Percentiles rank a stretch among this genome's conserved stretches.
These are phyloP conservation scores for Amphiprion percula DNA, from an alignment of 2,113 vertebrate species.

Conservation along the genomic window DNA sequence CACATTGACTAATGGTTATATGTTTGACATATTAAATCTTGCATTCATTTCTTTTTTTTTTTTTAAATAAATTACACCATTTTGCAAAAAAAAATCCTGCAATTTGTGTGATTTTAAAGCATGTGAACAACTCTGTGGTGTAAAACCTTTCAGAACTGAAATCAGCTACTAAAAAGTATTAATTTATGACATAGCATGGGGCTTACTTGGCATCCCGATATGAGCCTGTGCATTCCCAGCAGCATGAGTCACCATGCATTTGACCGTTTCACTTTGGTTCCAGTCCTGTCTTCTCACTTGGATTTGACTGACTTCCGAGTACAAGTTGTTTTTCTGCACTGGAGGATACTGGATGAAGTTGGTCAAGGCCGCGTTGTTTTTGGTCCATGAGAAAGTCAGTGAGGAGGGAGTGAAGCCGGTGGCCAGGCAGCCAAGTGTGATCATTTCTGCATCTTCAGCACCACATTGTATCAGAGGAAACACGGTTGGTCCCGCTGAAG, in stretches of 20 bases:
- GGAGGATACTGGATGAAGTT: slow-evolving; percentile 59
- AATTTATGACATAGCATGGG: background rate
- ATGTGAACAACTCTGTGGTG: background rate
- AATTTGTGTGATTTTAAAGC: background rate
- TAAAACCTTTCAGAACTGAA: background rate
- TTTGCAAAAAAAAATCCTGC: background rate
- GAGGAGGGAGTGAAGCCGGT: slow-evolving; percentile 76
- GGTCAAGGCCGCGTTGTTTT: rapidly evolving
- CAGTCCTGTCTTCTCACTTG: slow-evolving; percentile 39
- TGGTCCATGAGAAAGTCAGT: slow-evolving; percentile 77
- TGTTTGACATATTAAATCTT: background rate
- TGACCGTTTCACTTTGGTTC: rapidly evolving
- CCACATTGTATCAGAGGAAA: slow-evolving; percentile 81
- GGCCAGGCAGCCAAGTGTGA: slow-evolving; percentile 85
- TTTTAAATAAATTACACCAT: no score
- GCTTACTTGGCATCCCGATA: slow-evolving; percentile 1
- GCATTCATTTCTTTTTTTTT: no score
- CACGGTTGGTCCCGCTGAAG: slow-evolving; percentile 12
- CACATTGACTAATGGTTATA: background rate
- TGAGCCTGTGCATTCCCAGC: rapidly evolving
- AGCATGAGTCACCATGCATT: slow-evolving; percentile 15
- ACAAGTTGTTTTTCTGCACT: background rate
- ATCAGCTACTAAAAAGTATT: background rate
- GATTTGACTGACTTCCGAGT: slow-evolving; percentile 71
- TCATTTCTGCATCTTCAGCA: rapidly evolving